Percentiles rank a stretch among this genome's conserved stretches.
phyloP scores from a whole-genome alignment of 2,113 vertebrate genomes.

The Sinosuthora webbiana region DNA sequence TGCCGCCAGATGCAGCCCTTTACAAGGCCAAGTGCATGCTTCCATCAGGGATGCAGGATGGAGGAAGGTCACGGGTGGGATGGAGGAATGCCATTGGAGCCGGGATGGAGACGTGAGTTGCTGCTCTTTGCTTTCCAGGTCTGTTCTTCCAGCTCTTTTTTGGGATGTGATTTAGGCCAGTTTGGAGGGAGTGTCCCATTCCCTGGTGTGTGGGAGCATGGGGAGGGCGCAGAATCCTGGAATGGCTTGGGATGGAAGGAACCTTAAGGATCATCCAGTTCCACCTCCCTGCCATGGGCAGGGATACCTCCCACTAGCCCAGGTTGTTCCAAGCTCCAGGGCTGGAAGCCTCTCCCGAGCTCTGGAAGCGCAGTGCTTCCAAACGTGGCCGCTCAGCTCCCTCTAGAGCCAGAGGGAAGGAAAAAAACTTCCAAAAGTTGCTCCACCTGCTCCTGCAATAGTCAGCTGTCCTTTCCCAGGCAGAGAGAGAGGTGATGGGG shows the following conservation, averaged over 20 bases:
- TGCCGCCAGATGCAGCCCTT: not conserved
- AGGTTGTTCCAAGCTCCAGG: not conserved
- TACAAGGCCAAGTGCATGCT: not conserved
- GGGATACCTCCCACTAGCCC: not conserved
- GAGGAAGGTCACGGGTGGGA: not conserved
- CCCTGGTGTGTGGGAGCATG: not conserved
- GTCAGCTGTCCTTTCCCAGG: not conserved
- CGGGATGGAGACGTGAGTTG: accelerated
- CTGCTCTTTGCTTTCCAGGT: not conserved
- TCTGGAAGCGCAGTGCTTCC: not conserved
- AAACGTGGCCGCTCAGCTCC: slow-evolving; percentile 5
- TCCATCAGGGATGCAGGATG: not conserved
- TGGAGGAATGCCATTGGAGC: not conserved
- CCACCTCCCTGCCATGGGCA: not conserved
- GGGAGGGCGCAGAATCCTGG: not conserved
- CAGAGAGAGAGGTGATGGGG: accelerated
- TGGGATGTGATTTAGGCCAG: not conserved
- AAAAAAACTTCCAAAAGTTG: not conserved
- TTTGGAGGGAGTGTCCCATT: not conserved
- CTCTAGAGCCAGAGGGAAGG: not conserved
- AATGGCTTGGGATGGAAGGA: not conserved
- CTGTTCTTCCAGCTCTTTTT: not conserved
- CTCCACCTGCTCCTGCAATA: not conserved
- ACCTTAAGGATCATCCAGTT: not conserved
- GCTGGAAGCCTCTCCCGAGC: not conserved